These are phyloP conservation scores for Pteromalus puparum DNA, from an alignment of 1,140 invertebrate species.

Conservation along the genomic window DNA sequence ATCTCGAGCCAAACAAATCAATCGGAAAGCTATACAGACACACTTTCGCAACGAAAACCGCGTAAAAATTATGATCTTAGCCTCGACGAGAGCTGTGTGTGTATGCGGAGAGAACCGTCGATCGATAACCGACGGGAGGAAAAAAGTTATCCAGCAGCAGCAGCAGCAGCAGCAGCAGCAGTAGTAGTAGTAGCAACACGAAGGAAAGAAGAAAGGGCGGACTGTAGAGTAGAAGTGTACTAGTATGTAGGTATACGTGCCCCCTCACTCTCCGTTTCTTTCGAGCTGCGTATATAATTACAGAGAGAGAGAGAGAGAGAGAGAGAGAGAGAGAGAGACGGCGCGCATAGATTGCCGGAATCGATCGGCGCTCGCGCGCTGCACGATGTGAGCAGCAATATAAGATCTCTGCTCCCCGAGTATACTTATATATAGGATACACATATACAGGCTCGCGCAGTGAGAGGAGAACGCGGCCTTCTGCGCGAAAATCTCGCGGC, in stretches of 20 bases:
- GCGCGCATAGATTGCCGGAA: slow-evolving; percentile 1
- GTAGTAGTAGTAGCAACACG: neutral
- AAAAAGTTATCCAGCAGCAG: slow-evolving; percentile 13
- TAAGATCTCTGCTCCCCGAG: too few species aligned
- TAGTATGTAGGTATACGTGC: neutral
- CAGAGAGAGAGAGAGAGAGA: neutral
- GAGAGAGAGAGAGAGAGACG: neutral
- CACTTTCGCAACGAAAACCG: slow-evolving; percentile 13
- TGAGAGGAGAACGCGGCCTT: slow-evolving; percentile 19
- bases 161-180: too few species aligned
- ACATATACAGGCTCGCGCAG: neutral
- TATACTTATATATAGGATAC: neutral
- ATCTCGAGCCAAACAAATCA: slow-evolving; percentile 25
- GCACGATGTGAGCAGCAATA: too few species aligned
- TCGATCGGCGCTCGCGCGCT: neutral
- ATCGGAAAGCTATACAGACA: slow-evolving; percentile 20
- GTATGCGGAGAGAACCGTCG: neutral
- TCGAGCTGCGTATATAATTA: slow-evolving; percentile 28
- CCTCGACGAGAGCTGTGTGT: neutral
- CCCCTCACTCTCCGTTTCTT: slow-evolving; percentile 1
- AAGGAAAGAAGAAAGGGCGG: slow-evolving; percentile 17
- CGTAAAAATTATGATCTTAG: slow-evolving; percentile 27
- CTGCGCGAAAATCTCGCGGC: slow-evolving; percentile 29
- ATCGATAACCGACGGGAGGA: neutral
- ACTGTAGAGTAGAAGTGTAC: neutral